phyloP scores from a whole-genome alignment of 2,113 vertebrate species.

The Gulo gulo region DNA sequence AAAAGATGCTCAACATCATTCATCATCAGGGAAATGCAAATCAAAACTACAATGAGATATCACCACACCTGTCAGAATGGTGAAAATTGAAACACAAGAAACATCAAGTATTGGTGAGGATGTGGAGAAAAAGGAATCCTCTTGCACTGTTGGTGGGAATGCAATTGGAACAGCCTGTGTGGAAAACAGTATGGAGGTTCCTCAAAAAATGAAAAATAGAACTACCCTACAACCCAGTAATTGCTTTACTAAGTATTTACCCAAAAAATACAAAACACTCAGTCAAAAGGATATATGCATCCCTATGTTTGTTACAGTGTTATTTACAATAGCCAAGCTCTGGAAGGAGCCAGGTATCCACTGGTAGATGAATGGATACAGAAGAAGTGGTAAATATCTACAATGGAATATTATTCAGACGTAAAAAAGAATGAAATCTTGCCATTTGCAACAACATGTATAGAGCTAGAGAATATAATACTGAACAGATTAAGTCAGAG shows the following conservation, averaged over 20 bases:
- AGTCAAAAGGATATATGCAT: neutral
- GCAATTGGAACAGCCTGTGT: neutral
- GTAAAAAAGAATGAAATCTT: neutral
- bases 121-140: neutral
- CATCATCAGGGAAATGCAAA: neutral
- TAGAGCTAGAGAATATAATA: neutral
- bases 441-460: neutral
- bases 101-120: neutral
- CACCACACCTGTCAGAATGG: neutral
- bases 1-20: no score
- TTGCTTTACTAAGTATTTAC: neutral
- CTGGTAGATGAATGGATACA: neutral
- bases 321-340: neutral
- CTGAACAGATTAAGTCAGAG: neutral
- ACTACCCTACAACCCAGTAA: neutral
- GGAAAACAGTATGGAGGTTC: neutral
- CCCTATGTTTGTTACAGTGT: neutral
- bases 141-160: neutral
- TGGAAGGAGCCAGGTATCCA: neutral
- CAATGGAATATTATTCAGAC: neutral
- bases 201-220: neutral
- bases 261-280: neutral
- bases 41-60: neutral
- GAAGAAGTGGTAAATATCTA: neutral
- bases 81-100: neutral